Base-by-base conservation (phyloP, 2,113 vertebrate genomes). In the Paradisaea rubra region DNA sequence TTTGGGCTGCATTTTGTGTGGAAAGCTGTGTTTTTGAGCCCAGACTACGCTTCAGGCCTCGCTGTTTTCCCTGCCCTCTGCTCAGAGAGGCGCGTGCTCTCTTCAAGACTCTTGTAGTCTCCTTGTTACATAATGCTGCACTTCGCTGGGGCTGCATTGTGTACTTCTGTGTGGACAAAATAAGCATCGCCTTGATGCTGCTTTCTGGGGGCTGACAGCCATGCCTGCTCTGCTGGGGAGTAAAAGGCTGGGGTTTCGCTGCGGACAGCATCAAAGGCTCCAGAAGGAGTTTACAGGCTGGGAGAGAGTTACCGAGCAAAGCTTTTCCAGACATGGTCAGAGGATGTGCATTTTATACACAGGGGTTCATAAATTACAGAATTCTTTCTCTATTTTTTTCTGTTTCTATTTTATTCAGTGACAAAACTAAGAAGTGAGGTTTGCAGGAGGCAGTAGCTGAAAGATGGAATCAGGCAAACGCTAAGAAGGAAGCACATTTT, bases 21-120 rank as follows among this genome's bases (percentile, higher is more conserved):
- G 66, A 45, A 47, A 89, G 5, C 5, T 4, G 8, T 2, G 5
- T 21, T 2, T 72, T n/a, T 56, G 41, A 57, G 57, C 11, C 65
- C n/a, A 41, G 33, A 10, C 4, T 4, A 0, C 11, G 17, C 57
- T 42, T 41, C 23, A 30, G 30, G 41, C 27, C 9, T 23, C 10
- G 0, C 13, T 2, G 0, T 10, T 71, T 54, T 7, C 15, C 18
- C 41, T 13, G 4, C 1, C 7, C 27, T 15, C 37, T 45, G 45
- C 59, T 52, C 74, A 23, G 52, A 35, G 63, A 42, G 24, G 3
- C 10, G 11, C 0, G 0, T 15, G 21, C 30, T 47, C 60, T n/a
- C 33, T 31, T 44, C 44, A 24, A 6, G 50, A 3, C 42, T 10
- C 45, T 42, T 13, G 2, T 1, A 6, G 6, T 5, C 42, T 24